These are phyloP conservation scores for Drosophila rhopaloa DNA, from an alignment of 1,140 invertebrate genomes.

Conservation along the genomic window DNA sequence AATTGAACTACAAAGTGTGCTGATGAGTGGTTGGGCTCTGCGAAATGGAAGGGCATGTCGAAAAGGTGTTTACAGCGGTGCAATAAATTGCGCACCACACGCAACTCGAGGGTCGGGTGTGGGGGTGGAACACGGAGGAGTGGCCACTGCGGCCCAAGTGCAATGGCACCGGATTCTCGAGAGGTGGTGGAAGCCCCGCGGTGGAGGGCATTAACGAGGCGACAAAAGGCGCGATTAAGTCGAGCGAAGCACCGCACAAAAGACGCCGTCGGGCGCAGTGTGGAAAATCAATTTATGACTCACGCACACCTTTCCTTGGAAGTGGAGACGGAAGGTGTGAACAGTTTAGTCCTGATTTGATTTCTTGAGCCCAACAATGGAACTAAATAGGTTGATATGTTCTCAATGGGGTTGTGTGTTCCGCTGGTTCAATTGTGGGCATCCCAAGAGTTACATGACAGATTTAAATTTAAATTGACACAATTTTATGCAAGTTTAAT, in stretches of 20 bases:
- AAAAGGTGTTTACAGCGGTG: constrained; percentile 75
- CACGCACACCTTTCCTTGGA: constrained; percentile 32
- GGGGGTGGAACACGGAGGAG: constrained; percentile 14
- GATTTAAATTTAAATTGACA: background rate
- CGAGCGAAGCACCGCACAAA: constrained; percentile 34
- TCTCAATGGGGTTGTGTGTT: background rate
- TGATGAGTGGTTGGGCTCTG: constrained; percentile 32
- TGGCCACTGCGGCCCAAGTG: constrained; percentile 9
- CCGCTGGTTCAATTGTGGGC: constrained; percentile 1
- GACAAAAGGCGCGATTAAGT: constrained; percentile 70
- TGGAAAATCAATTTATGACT: constrained; percentile 67
- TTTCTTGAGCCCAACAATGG: constrained; percentile 14
- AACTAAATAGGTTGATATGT: constrained; percentile 27
- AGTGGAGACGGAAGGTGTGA: constrained; percentile 20
- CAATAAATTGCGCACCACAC: constrained; percentile 73
- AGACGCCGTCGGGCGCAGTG: constrained; percentile 5
- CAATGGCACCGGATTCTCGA: constrained; percentile 1
- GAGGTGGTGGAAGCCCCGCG: background rate
- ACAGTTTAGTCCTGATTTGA: constrained; percentile 43
- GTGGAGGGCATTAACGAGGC: constrained; percentile 51
- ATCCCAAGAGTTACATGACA: background rate
- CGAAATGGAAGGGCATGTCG: constrained; percentile 33
- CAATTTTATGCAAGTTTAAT: too few relatives aligned
- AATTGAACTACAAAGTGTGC: constrained; percentile 74
- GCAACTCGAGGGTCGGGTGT: constrained; percentile 33